Evolutionary conservation across 2,797 vertebrate species (phyloP), one percentile per base, ranked within the genome.

Genomic region (Prionace glauca): DNA sequence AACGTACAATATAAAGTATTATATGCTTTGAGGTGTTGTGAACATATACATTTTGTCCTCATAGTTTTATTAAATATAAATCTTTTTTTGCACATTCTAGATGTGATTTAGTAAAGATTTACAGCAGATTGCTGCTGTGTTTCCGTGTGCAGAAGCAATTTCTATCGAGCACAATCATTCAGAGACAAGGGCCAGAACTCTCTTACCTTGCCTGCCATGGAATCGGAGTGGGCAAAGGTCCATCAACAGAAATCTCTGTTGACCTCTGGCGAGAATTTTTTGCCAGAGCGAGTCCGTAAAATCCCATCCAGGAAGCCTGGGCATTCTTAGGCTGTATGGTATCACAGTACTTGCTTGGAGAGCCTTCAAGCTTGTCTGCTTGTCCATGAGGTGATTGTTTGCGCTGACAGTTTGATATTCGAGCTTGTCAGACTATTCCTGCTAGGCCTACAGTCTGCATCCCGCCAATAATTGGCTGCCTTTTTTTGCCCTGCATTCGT

Each of bases 371-470:
- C 18, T 20, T 92, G 90, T 69, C 90, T 92, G 65, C 41, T 92
- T 92, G 90, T 7, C n/a, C 90, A 69, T 26, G 22, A 92, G 90
- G 65, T 67, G 65, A 69, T 69, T 11, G 90, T 92, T 92, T 36
- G 69, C 65, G 1, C 62, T 92, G 90, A 92, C 90, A 92, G 90
- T 41, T 92, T 69, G 90, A 69, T 92, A 92, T 69, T 92, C 12
- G 62, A 92, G 20, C 90, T 92, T 92, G 90, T 92, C 90, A 92
- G 69, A 41, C 90, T 92, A 36, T 92, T 92, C 90, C 65, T 92
- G 62, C 41, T 41, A 5, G 90, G 62, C 20, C 36, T 3, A 10
- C 62, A 92, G 69, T 41, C 65, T 92, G 62, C 24, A 69, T 69
- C 65, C 65, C 10, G 3, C n/a, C 65, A 92, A 62, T 92, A 92